Base-by-base conservation (phyloP, 1,140 invertebrate species). In the Aricia agestis region DNA sequence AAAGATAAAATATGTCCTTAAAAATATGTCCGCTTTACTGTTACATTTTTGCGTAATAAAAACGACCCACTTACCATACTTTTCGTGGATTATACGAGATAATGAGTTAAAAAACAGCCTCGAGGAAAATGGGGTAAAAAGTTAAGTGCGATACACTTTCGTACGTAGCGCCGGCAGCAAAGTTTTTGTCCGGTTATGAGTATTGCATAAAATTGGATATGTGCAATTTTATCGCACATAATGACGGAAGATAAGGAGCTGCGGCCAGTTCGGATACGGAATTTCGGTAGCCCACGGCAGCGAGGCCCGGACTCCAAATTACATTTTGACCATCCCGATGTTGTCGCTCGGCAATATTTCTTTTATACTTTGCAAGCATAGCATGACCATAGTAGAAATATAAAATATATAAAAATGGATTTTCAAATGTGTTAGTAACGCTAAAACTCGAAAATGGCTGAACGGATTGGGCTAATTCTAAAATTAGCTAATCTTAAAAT, bases 211-310 rank as follows among this genome's bases (percentile, higher is more conserved):
- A 61, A 41, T 69, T 59, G 68, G 68, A 63, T 69, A 63, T 69
- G 59, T 69, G 68, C 59, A 69, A 69, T 69, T 69, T 69, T 69
- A 69, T 75, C 77, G 76, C 75, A 75, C 74, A 77, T 78, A 82
- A 83, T 79, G 74, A 82, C 75, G 66, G 65, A 72, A 78, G 78
- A 81, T 79, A 79, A 79, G 72, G 72, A 76, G 70, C 69, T 68
- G 69, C n/a, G 69, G 68, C 73, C 72, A 74, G 73, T 76, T 74
- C 77, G 73, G 74, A 76, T 74, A 78, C 72, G 76, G 80, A 83
- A 84, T 84, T 85, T 86, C 77, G 81, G 82, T 86, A 83, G 84
- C 82, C 82, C 77, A 79, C 71, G 82, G 82, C 82, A 67, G 58
- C 73, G 80, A 78, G 80, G 78, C 77, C 45, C 76, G 82, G 74